Conservation (phyloP, 2,797 vertebrate genomes). For the Tangara arthus region DNA sequence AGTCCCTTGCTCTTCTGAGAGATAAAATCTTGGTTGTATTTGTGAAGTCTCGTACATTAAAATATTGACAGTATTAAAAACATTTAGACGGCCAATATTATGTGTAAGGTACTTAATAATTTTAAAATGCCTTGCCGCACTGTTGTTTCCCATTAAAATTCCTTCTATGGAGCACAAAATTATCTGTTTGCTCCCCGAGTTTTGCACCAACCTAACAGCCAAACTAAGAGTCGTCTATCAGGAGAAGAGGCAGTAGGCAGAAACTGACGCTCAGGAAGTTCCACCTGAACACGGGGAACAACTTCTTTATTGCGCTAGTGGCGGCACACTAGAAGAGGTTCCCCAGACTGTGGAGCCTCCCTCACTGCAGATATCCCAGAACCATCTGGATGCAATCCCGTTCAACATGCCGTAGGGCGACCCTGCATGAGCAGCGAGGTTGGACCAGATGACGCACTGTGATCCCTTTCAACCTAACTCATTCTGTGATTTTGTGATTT, state of each 20-base stretch:
- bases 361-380: not conserved
- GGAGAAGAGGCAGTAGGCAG: not conserved
- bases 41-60: not conserved
- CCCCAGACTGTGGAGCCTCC: not conserved
- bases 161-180: rapidly evolving
- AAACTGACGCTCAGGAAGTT: not conserved
- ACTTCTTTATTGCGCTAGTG: not conserved
- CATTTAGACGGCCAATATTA: no score
- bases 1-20: not conserved
- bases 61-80: rapidly evolving
- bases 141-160: not conserved
- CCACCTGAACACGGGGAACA: not conserved
- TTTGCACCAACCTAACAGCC: not conserved
- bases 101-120: rapidly evolving
- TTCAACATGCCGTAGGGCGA: not conserved
- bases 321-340: no score
- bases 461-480: not conserved
- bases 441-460: not conserved
- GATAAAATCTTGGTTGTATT: not conserved
- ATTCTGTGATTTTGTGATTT: not conserved
- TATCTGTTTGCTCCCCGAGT: rapidly evolving
- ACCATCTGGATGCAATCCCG: not conserved
- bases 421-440: rapidly evolving
- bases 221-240: rapidly evolving
- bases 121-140: rapidly evolving